Evolutionary conservation across 2,888 invertebrate species (phyloP), one percentile per base, ranked within the genome.

Genomic region (Schizaphis graminum): DNA sequence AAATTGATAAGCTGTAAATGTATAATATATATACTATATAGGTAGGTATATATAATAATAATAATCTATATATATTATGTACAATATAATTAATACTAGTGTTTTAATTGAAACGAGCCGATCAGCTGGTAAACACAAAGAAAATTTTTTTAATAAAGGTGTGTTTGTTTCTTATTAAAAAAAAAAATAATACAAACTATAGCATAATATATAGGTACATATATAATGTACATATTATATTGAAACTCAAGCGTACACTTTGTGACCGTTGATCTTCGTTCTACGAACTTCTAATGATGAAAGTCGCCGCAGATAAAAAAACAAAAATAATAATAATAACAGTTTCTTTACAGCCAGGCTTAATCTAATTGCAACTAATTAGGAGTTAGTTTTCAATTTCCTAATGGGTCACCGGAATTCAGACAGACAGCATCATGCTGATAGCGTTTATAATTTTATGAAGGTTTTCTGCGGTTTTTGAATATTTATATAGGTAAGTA

Each of bases 91-190:
- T 77, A 77, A 77, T 61, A 57, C 26, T 49, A 7, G 41, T n/a
- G 61, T 90, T 94, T 90, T 94, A 94, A 94, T 90, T 90, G 85
- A 90, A 90, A 90, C 93, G 49, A 28, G 16, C 90, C 41, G 61
- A 47, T 57, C 49, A 49, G 21, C 35, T 77, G 35, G 8, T 77
- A 41, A 41, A 57, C 57, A 57, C 89, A n/a, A 44, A 56, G 84
- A 13, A 56, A 85, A 35, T 77, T 61, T n/a, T n/a, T n/a, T n/a
- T 61, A 87, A 87, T 87, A 92, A 92, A 92, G 87, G 92, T 47
- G 87, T 87, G 92, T 87, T 87, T 67, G 87, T 87, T 92, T 77
- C 87, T 92, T 67, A 53, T 88, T 92, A 88, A 92, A 87, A 61
- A 67, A 53, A 67, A 57, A 35, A 91, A 84, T 41, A 89, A 67